These are phyloP conservation scores for Cecropterus lyciades DNA, from an alignment of 1,140 invertebrate species.

Conservation along the genomic window DNA sequence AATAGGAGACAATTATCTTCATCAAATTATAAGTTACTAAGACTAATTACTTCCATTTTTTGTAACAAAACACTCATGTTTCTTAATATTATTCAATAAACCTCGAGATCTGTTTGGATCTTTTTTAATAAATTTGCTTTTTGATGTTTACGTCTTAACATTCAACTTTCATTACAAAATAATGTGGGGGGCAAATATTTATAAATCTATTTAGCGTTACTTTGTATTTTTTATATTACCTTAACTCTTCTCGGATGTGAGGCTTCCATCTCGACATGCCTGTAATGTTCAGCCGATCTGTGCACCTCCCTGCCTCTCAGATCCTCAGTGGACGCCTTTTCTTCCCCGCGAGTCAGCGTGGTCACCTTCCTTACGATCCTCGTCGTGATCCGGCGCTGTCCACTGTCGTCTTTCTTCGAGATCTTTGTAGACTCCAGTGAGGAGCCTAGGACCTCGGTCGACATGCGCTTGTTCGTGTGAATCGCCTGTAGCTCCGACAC, in stretches of 20 bases:
- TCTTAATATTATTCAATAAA: too few relatives aligned
- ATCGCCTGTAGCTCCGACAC: constrained; percentile 88
- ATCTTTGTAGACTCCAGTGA: constrained; percentile 92
- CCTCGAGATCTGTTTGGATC: too few relatives aligned
- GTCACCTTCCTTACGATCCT: constrained; percentile 95
- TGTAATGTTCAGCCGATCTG: constrained; percentile 77
- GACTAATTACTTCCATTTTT: background rate
- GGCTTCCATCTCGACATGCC: constrained; percentile 80
- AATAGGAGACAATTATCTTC: constrained; percentile 27
- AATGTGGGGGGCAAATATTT: too few relatives aligned
- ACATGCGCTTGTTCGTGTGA: constrained; percentile 91
- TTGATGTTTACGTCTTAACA: too few relatives aligned
- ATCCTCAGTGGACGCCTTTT: constrained; percentile 90
- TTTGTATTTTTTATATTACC: too few relatives aligned
- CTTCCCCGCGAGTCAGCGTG: constrained; percentile 94
- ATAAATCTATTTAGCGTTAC: too few relatives aligned
- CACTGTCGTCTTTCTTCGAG: constrained; percentile 89
- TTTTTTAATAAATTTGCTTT: too few relatives aligned
- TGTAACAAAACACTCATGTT: constrained; percentile 1
- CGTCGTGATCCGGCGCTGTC: constrained; percentile 92
- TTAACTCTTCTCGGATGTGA: constrained; percentile 85
- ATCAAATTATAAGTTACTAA: constrained; percentile 7
- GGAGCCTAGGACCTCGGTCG: constrained; percentile 93
- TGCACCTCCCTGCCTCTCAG: constrained; percentile 84
- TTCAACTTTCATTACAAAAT: too few relatives aligned